These are phyloP conservation scores for Numenius phaeopus DNA, from an alignment of 2,797 vertebrate species.

Conservation along the genomic window DNA sequence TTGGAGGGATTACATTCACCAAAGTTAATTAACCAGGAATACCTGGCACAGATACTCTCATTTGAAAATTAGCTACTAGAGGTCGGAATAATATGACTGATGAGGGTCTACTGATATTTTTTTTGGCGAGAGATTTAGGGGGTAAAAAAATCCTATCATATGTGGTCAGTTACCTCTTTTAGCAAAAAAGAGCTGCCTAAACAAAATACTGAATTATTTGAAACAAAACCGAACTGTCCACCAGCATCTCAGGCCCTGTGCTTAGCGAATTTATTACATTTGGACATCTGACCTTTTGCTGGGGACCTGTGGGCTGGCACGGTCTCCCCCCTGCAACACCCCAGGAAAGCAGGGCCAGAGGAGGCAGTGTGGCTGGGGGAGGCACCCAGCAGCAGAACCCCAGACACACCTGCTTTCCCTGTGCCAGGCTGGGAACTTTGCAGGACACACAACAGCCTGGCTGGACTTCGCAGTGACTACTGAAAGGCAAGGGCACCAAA, in stretches of 20 bases:
- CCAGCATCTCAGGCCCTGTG: not conserved
- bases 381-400: not conserved
- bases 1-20: not conserved
- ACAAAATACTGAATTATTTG: not conserved
- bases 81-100: not conserved
- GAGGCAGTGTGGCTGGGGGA: not conserved
- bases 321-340: accelerated
- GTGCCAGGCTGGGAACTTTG: not conserved
- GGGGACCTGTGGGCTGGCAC: not conserved
- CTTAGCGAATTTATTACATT: not conserved
- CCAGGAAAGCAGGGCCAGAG: not conserved
- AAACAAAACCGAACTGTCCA: not conserved
- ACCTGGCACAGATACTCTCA: too few relatives aligned
- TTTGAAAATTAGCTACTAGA: not conserved
- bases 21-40: not conserved
- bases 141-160: not conserved
- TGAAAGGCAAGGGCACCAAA: not conserved
- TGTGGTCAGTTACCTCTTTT: not conserved
- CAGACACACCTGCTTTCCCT: not conserved
- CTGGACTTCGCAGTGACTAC: not conserved
- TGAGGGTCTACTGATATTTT: not conserved
- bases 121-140: not conserved
- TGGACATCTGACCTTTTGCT: not conserved
- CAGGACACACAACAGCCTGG: accelerated
- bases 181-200: not conserved